Percentiles rank a stretch among this genome's conserved stretches.
Conservation (phyloP, 1,140 invertebrate species). For the Ylistrum balloti region DNA sequence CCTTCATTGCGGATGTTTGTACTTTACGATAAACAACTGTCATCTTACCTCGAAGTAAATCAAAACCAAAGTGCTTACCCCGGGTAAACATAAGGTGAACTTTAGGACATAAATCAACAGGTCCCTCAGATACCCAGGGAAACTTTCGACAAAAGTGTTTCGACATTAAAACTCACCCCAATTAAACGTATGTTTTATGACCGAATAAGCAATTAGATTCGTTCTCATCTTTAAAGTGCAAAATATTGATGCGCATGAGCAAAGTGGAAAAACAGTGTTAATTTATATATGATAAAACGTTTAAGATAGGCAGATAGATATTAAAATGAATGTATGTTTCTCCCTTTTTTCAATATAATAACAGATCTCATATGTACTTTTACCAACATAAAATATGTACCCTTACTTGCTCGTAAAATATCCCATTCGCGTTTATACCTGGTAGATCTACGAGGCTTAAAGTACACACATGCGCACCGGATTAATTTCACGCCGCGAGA, state of each 20-base stretch:
- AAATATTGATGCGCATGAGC: background rate
- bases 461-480: background rate
- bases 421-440: background rate
- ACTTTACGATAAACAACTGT: background rate
- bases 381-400: constrained; percentile 12
- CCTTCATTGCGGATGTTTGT: background rate
- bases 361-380: background rate
- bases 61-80: background rate
- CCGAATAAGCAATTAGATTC: background rate
- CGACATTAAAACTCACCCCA: background rate
- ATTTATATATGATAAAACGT: background rate
- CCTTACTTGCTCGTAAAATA: background rate
- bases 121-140: background rate
- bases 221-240: constrained; percentile 2
- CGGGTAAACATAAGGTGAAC: background rate
- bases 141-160: background rate
- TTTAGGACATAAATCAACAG: background rate
- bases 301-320: background rate
- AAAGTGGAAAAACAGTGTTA: background rate
- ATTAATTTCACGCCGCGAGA: background rate
- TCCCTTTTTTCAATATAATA: constrained; percentile 16
- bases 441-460: background rate
- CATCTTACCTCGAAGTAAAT: background rate
- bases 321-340: background rate
- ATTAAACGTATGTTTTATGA: constrained; percentile 22